These are phyloP conservation scores for Ptiloglossa arizonensis DNA, from an alignment of 1,140 invertebrate species.

Conservation along the genomic window DNA sequence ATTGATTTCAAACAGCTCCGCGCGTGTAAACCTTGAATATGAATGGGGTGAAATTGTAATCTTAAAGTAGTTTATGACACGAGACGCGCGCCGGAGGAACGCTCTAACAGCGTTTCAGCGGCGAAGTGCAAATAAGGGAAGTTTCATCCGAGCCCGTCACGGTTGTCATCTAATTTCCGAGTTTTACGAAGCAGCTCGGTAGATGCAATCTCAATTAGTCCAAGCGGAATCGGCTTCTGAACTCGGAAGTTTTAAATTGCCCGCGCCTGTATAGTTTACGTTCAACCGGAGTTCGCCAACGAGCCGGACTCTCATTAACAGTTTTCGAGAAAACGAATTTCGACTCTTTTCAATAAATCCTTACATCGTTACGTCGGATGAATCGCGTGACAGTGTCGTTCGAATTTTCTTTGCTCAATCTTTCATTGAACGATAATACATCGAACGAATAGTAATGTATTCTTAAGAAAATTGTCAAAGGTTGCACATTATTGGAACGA, in stretches of 20 bases:
- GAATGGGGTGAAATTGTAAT: conserved; percentile 10
- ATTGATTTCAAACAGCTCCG: background rate
- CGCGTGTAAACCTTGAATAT: background rate
- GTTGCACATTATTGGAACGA: no score
- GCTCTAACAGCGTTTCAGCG: background rate
- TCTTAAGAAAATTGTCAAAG: no score
- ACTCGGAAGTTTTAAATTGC: background rate
- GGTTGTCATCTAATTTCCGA: conserved; percentile 43
- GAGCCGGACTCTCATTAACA: background rate
- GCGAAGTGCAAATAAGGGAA: conserved; percentile 34
- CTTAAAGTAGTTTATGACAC: conserved; percentile 11
- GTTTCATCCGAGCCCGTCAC: conserved; percentile 23
- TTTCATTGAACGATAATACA: no score
- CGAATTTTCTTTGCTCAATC: no score
- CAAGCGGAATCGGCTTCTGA: background rate
- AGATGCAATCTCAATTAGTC: conserved; percentile 20
- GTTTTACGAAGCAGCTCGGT: conserved; percentile 33
- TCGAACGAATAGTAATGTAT: no score
- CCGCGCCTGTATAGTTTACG: background rate
- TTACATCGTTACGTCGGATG: no score
- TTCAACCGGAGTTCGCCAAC: background rate
- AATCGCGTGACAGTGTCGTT: no score
- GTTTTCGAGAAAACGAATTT: no score
- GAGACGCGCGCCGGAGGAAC: background rate
- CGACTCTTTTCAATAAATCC: no score